Evolutionary conservation across 1,140 invertebrate genomes (phyloP).

Genomic region (Drosophila kanapiae): DNA sequence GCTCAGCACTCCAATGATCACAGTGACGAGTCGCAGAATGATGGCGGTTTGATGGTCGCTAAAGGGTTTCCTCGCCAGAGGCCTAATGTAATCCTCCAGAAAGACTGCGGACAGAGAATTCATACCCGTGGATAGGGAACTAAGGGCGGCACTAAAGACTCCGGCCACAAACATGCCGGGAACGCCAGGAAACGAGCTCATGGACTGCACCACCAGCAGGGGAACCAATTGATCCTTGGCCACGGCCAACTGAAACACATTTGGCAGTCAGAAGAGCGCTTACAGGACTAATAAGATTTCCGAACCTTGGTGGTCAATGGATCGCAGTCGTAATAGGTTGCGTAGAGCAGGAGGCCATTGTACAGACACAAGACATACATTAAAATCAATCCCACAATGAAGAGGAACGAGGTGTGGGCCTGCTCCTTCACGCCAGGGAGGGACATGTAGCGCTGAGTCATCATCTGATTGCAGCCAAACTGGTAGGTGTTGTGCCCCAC

Average conservation of each 20-base stretch:
- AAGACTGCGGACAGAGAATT: conserved; percentile 97
- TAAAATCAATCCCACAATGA: conserved; percentile 88
- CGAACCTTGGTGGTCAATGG: conserved; percentile 89
- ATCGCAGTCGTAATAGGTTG: conserved; percentile 94
- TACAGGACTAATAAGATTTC: not conserved
- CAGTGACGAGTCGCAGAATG: conserved; percentile 89
- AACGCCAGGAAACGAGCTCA: conserved; percentile 90
- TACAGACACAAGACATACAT: conserved; percentile 89
- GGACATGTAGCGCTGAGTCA: conserved; percentile 88
- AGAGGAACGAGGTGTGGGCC: conserved; percentile 90
- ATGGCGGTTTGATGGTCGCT: conserved; percentile 88
- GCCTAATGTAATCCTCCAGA: conserved; percentile 92
- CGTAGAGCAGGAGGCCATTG: conserved; percentile 93
- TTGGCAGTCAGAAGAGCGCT: not conserved
- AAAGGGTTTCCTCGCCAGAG: conserved; percentile 87
- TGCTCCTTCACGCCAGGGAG: conserved; percentile 88
- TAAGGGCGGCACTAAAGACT: conserved; percentile 94
- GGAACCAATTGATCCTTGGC: conserved; percentile 92
- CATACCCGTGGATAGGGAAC: conserved; percentile 96
- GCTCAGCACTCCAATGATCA: conserved; percentile 89
- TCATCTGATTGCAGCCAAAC: conserved; percentile 91
- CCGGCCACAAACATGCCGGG: conserved; percentile 94
- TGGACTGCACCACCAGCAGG: conserved; percentile 92
- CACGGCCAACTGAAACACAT: conserved; percentile 86
- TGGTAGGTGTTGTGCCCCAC: conserved; percentile 89